Base-by-base conservation (phyloP, 2,797 vertebrate genomes). In the Vipera ursinii region DNA sequence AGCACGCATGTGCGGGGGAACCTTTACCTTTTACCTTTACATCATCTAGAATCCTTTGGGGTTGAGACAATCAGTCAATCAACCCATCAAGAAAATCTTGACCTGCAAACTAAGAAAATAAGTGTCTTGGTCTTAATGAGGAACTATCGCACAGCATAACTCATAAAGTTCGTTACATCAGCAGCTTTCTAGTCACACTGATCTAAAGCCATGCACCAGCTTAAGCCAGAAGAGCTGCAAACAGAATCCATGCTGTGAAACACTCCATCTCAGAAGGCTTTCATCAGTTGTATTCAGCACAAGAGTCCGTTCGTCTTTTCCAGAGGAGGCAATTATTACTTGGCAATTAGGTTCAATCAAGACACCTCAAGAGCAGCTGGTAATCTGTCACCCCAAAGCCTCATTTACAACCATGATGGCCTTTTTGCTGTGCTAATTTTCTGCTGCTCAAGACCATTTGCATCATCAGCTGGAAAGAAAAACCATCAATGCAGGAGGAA, bases 281-380 rank as follows among this genome's bases (percentile, higher is more conserved):
- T 96, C 96, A 97, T 96, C 96, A 97, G 95, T 92, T 63, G 93
- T 94, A 96, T 96, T 96, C 96, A 95, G 89, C 0, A 69, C 60
- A 89, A 97, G 96, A 91, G 94, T 44, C 95, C 94, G 91, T 95
- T 95, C 95, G 94, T 95, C 96, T 92, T 94, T 89, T 92, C 55
- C 91, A 95, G 95, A 96, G 95, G 90, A 94, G 95, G 93, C 91
- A 96, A 97, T 97, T 96, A 96, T 90, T 95, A 93, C 95, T 95
- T 90, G 91, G 95, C 97, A 95, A 92, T 91, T 89, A 94, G 93
- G 24, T 94, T 96, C 97, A 97, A 96, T 97, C 97, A 97, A 94
- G 38, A 94, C 95, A 56, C 95, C 92, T 95, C 51, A 63, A 63
- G 73, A 93, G 32, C 97, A 97, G 97, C 97, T 97, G 97, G 93